Base-by-base conservation (phyloP, 1,140 invertebrate species). In the Mercenaria mercenaria region DNA sequence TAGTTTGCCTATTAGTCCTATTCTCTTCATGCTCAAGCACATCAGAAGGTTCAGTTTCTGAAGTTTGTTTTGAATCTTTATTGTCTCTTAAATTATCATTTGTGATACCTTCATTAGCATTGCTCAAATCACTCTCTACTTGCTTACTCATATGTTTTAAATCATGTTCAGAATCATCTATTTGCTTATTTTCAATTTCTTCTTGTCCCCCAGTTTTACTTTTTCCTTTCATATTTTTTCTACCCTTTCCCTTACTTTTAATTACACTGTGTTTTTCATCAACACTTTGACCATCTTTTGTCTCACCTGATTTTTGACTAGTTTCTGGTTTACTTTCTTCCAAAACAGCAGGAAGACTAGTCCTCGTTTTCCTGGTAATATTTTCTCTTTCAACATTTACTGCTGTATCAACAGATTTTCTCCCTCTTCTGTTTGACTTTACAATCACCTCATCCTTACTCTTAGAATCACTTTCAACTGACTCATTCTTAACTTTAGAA, bases 341-440 rank as follows among this genome's bases (percentile, higher is more conserved):
- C 3, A 64, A 18, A 32, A 41, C 52, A 13, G 74, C 88, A 74
- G 50, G 72, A 50, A 86, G 43, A 41, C 59, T 47, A 43, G 11
- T n/a, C n/a, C 64, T 77, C 52, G 56, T 67, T 41, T 32, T 34
- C 43, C 34, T 72, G 26, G 39, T 34, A 43, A 32, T 37, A 10
- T 61, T 83, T 32, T 41, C 39, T 72, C 2, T 0, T 23, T 50
- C 56, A 72, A 15, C 80, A 59, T 18, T 26, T 41, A 82, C 39
- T 52, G 74, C 52, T 39, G 20, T 59, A 67, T 67, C 41, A 29
- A 39, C 47, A 39, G 39, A 29, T 56, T 61, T 87, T 50, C 41
- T 79, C 26, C 61, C 52, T 39, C 41, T 47, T 80, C 37, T 79
- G 41, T 15, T 77, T 50, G 50, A 39, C 69, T 39, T 89, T 23